Percentiles rank a stretch among this genome's conserved stretches.
Conservation (phyloP, 2,113 vertebrate species). For the Upupa epops region DNA sequence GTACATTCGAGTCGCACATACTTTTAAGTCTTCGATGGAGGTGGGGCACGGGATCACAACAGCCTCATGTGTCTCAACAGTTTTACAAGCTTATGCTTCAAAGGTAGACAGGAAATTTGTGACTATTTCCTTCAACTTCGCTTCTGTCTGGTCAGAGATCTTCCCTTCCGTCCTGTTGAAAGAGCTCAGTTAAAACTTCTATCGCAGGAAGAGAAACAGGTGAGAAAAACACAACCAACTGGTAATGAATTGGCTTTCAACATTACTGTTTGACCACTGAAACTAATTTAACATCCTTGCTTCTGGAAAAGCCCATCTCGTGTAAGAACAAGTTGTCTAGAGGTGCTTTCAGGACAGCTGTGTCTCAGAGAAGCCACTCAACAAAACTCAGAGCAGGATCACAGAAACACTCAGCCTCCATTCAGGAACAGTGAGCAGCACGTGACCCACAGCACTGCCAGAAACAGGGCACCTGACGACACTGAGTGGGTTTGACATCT, state of each 20-base stretch:
- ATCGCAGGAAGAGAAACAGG: rapidly evolving
- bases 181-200: neutral
- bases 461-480: rapidly evolving
- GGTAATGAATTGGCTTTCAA: too few relatives aligned
- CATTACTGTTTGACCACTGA: neutral
- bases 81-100: slow-evolving; percentile 78
- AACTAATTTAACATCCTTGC: rapidly evolving
- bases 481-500: neutral
- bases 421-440: neutral
- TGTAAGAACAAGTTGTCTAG: neutral
- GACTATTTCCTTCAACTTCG: slow-evolving; percentile 92
- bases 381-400: neutral
- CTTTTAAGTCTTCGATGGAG: slow-evolving; percentile 69
- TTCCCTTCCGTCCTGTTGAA: slow-evolving; percentile 86
- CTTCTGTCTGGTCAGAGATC: slow-evolving; percentile 91
- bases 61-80: slow-evolving; percentile 28
- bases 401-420: neutral
- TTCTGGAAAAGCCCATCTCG: neutral
- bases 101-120: slow-evolving; percentile 93
- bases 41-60: slow-evolving; percentile 57
- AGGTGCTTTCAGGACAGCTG: neutral
- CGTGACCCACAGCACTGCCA: neutral
- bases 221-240: too few relatives aligned
- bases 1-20: slow-evolving; percentile 81
- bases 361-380: rapidly evolving